A percentile compares a stretch with the other conserved stretches of the same genome.
Evolutionary conservation across 2,113 vertebrate species (phyloP).

Genomic region (Rhadina sibilatrix): DNA sequence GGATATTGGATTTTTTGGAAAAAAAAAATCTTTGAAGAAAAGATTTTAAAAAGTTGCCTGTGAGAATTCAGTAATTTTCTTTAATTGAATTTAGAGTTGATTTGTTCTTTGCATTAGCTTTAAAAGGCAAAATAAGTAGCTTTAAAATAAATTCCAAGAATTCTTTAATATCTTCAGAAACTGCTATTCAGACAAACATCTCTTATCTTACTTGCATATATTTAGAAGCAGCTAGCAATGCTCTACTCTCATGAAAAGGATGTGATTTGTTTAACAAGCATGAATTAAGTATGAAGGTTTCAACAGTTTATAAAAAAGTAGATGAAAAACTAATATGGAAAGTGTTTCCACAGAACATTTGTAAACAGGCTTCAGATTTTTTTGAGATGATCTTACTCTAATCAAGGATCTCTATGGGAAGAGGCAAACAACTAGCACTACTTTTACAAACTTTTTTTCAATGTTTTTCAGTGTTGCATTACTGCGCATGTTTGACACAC

Average conservation of each 20-base stretch:
- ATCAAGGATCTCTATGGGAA: not conserved
- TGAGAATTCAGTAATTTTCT: not conserved
- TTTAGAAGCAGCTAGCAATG: not conserved
- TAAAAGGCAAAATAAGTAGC: no score
- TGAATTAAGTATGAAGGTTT: not conserved
- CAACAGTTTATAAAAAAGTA: not conserved
- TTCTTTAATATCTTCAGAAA: not conserved
- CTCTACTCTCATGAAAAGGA: not conserved
- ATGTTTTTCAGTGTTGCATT: not conserved
- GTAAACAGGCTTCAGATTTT: not conserved
- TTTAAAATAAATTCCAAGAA: not conserved
- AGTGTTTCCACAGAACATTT: not conserved
- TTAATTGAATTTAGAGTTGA: not conserved
- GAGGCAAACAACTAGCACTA: not conserved
- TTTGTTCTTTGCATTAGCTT: not conserved
- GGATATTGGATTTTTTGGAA: not conserved
- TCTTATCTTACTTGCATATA: not conserved
- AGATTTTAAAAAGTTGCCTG: not conserved
- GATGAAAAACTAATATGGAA: not conserved
- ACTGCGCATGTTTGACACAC: not conserved
- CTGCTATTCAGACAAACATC: not conserved
- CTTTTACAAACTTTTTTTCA: not conserved
- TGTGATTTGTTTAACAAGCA: not conserved
- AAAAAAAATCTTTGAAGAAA: not conserved
- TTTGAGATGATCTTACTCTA: not conserved